phyloP scores from a whole-genome alignment of 2,113 vertebrate species.

The Cercopithecus mona region DNA sequence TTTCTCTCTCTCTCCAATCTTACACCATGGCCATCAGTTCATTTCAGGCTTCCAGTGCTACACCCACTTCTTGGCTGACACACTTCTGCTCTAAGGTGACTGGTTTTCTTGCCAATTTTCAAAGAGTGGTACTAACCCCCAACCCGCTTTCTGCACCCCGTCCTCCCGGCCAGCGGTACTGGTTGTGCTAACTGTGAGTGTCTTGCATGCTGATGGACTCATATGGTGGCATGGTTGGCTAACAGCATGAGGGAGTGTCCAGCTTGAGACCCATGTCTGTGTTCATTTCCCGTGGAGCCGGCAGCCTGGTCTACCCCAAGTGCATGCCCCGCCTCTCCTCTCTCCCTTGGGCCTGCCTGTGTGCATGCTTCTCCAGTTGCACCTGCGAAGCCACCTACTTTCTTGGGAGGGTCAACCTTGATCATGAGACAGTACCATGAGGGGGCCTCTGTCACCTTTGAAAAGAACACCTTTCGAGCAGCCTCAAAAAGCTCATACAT shows the following conservation, averaged over 20 bases:
- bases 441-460: not conserved
- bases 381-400: not conserved
- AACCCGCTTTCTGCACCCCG: not conserved
- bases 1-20: conserved; percentile 82
- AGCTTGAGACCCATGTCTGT: not conserved
- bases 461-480: not conserved
- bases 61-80: conserved; percentile 90
- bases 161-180: not conserved
- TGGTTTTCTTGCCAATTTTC: conserved; percentile 84
- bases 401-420: not conserved
- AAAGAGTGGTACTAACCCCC: conserved; percentile 79
- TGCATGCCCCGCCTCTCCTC: conserved; percentile 36
- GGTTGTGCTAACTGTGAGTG: conserved; percentile 75
- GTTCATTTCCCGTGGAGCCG: not conserved
- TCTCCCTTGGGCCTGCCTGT: not conserved
- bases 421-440: not conserved
- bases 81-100: conserved; percentile 92
- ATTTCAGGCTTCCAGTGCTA: conserved; percentile 89
- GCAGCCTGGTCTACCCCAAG: not conserved
- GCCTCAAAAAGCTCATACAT: not conserved
- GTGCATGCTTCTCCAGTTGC: not conserved
- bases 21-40: conserved; percentile 86
- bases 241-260: not conserved
- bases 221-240: conserved; percentile 69
- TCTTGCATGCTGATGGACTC: conserved; percentile 79